Evolutionary conservation across 2,113 vertebrate genomes (phyloP).

Genomic region (Anarhynchus alexandrinus): DNA sequence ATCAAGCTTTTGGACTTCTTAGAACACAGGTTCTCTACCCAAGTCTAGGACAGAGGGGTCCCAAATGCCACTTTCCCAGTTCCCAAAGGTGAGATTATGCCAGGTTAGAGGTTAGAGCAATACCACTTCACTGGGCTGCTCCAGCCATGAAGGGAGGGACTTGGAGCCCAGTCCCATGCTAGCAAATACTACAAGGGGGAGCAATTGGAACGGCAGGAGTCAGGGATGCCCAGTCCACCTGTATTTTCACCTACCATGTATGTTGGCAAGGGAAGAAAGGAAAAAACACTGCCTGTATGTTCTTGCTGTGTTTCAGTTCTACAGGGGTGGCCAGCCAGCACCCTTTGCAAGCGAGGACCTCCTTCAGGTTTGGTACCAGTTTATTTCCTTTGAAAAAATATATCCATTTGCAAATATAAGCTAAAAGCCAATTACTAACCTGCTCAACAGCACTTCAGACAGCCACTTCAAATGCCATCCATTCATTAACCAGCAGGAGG

Average conservation of each 20-base stretch:
- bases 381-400: neutral
- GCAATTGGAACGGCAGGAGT: neutral
- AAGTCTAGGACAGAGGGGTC: neutral
- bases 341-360: neutral
- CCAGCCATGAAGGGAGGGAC: neutral
- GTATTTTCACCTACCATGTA: neutral
- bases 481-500: neutral
- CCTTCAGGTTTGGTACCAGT: neutral
- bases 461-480: neutral
- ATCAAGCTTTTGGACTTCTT: neutral
- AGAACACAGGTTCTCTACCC: neutral
- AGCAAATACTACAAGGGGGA: rapidly evolving
- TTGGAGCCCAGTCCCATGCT: rapidly evolving
- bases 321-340: neutral
- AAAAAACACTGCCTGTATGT: neutral
- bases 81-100: neutral
- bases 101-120: neutral
- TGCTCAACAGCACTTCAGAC: neutral
- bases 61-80: neutral
- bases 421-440: neutral
- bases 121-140: neutral
- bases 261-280: neutral
- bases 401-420: neutral
- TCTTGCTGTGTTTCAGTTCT: neutral
- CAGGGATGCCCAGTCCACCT: neutral